phyloP scores from a whole-genome alignment of 2,888 invertebrate genomes.

The Athalia rosae region DNA sequence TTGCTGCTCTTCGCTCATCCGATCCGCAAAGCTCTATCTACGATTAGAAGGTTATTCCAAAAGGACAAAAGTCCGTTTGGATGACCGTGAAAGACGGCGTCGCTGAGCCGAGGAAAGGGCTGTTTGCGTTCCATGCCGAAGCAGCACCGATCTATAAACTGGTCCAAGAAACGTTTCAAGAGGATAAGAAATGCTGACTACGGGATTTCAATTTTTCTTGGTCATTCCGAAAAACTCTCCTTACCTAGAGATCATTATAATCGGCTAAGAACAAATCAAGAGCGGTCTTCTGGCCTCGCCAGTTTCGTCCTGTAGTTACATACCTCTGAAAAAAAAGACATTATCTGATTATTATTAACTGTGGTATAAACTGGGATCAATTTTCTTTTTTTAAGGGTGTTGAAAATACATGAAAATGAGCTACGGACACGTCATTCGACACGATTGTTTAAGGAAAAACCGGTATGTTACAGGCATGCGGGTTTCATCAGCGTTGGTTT shows the following conservation, averaged over 20 bases:
- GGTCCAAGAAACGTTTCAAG: slow-evolving; percentile 80
- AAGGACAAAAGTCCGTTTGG: slow-evolving; percentile 77
- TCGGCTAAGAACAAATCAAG: slow-evolving; percentile 56
- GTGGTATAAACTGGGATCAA: neutral
- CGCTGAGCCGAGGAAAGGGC: slow-evolving; percentile 76
- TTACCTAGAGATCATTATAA: slow-evolving; percentile 71
- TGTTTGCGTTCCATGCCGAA: slow-evolving; percentile 83
- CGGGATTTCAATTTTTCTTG: slow-evolving; percentile 76
- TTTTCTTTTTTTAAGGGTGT: slow-evolving; percentile 71
- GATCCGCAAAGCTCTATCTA: slow-evolving; percentile 79
- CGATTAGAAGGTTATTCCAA: slow-evolving; percentile 79
- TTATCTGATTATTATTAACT: neutral
- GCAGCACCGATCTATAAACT: slow-evolving; percentile 80
- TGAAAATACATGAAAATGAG: slow-evolving; percentile 78
- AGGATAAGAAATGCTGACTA: slow-evolving; percentile 83
- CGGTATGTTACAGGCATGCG: slow-evolving; percentile 76
- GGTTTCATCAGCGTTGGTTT: slow-evolving; percentile 80
- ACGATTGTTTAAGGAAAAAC: slow-evolving; percentile 78
- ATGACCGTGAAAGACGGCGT: slow-evolving; percentile 80
- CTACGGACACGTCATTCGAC: slow-evolving; percentile 76
- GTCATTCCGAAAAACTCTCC: slow-evolving; percentile 67
- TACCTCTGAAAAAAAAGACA: slow-evolving; percentile 7
- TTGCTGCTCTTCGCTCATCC: slow-evolving; percentile 69
- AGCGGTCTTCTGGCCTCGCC: too few relatives aligned
- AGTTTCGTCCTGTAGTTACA: too few relatives aligned